phyloP scores from a whole-genome alignment of 2,113 vertebrate genomes.

The Heterotis niloticus region DNA sequence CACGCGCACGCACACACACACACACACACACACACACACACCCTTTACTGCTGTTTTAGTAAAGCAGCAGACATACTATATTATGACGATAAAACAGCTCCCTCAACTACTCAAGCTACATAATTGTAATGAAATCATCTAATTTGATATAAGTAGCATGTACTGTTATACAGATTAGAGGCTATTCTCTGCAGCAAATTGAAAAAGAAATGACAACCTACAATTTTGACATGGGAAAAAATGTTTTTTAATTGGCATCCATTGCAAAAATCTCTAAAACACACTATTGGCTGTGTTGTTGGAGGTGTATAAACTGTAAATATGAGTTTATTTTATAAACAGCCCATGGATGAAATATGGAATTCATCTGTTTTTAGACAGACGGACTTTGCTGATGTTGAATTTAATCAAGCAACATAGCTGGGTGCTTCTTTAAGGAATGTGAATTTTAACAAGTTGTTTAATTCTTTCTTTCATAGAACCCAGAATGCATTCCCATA shows the following conservation, averaged over 20 bases:
- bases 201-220: not conserved
- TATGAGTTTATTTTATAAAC: too few relatives aligned
- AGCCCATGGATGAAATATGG: too few relatives aligned
- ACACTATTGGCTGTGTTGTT: not conserved
- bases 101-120: too few relatives aligned
- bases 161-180: not conserved
- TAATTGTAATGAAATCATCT: not conserved
- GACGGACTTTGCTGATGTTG: not conserved
- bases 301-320: too few relatives aligned
- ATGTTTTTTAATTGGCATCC: not conserved
- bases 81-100: too few relatives aligned
- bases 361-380: not conserved
- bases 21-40: not conserved
- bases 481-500: too few relatives aligned
- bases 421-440: too few relatives aligned
- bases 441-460: too few relatives aligned
- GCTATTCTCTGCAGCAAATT: not conserved
- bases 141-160: not conserved
- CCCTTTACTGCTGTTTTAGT: not conserved
- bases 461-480: too few relatives aligned
- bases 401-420: too few relatives aligned
- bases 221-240: not conserved
- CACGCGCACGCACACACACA: not conserved
- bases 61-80: not conserved
- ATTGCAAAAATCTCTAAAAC: not conserved